Evolutionary conservation across 1,140 invertebrate genomes (phyloP).

Genomic region (Triops cancriformis): DNA sequence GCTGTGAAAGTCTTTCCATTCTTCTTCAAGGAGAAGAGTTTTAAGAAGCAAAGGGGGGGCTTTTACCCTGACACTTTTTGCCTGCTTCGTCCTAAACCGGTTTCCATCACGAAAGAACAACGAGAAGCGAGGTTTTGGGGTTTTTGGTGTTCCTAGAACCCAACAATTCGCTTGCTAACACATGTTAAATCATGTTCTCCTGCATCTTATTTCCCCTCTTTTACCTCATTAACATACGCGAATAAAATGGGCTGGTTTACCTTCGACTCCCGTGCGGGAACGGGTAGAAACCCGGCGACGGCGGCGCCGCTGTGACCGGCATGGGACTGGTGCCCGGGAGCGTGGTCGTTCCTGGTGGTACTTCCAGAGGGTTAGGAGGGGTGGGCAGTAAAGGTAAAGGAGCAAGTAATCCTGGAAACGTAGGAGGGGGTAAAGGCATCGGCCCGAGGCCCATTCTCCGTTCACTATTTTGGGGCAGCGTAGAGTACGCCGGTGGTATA

Average conservation of each 20-base stretch:
- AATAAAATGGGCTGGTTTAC: not conserved
- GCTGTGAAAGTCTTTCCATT: slow-evolving; percentile 4
- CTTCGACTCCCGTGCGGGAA: slow-evolving; percentile 3
- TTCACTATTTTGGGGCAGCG: slow-evolving; percentile 35
- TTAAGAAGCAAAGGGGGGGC: not conserved
- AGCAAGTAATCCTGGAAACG: slow-evolving; percentile 19
- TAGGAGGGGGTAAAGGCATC: slow-evolving; percentile 28
- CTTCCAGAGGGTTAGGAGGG: slow-evolving; percentile 26
- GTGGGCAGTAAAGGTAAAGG: slow-evolving; percentile 27
- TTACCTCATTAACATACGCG: not conserved
- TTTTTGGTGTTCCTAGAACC: not conserved
- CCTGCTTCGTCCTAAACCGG: not conserved
- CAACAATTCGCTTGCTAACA: not conserved
- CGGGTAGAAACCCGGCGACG: slow-evolving; percentile 18
- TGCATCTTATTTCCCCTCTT: not conserved
- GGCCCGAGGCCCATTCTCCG: slow-evolving; percentile 28
- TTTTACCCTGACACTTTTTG: not conserved
- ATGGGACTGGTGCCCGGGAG: slow-evolving; percentile 30
- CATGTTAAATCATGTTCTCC: not conserved
- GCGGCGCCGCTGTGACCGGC: slow-evolving; percentile 22
- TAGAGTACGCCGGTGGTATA: slow-evolving; percentile 43
- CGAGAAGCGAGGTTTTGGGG: not conserved
- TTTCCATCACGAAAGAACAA: not conserved
- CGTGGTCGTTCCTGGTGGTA: slow-evolving; percentile 19
- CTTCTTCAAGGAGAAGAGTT: not conserved